Evolutionary conservation across 2,113 vertebrate genomes (phyloP).

Genomic region (Atlantisia rogersi): DNA sequence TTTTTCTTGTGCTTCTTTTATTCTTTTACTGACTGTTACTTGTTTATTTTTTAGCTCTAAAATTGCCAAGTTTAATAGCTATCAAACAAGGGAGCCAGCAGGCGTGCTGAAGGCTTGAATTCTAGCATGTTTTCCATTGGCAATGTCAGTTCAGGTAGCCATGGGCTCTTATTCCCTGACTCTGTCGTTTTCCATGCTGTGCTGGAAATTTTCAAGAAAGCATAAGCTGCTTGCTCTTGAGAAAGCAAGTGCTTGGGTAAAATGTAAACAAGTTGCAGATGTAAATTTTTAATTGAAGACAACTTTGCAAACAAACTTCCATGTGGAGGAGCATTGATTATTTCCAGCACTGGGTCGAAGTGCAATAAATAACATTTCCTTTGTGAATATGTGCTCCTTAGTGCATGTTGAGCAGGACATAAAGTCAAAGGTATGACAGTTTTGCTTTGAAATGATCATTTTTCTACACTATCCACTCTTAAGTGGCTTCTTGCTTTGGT

Average conservation of each 20-base stretch:
- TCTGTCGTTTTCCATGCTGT: accelerated
- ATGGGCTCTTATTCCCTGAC: not conserved
- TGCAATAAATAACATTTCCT: not conserved
- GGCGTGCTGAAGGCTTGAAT: not conserved
- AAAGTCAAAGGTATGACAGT: not conserved
- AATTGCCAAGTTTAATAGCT: not conserved
- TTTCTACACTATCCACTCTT: not conserved
- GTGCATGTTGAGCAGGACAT: not conserved
- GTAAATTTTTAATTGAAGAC: not conserved
- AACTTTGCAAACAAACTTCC: not conserved
- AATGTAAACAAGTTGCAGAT: not conserved
- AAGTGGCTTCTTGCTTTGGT: not conserved
- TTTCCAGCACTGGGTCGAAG: not conserved
- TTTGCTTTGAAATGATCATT: not conserved
- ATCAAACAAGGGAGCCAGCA: not conserved
- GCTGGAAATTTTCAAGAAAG: not conserved
- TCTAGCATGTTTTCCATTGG: not conserved
- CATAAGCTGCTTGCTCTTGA: not conserved
- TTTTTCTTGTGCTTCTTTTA: not conserved
- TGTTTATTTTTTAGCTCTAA: not conserved
- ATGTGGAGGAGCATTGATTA: accelerated
- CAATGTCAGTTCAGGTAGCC: not conserved
- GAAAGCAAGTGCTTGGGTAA: not conserved
- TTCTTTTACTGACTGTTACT: not conserved
- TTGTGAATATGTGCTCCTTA: not conserved